Conservation (phyloP, 2,797 vertebrate species). For the Buphagus erythrorhynchus region DNA sequence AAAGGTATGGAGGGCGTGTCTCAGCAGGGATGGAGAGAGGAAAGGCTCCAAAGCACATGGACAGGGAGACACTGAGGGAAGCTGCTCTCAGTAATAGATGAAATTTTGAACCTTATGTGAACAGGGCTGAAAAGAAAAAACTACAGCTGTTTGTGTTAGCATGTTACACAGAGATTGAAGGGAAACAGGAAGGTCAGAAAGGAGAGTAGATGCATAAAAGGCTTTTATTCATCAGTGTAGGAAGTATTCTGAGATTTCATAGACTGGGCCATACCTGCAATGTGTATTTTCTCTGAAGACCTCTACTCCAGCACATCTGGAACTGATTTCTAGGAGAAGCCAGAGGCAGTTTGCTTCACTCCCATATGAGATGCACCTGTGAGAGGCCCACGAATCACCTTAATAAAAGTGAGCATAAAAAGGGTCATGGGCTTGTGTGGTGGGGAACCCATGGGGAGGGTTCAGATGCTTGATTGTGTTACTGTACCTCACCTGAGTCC, state of each 20-base stretch:
- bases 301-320: constrained; percentile 30
- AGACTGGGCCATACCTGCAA: constrained; percentile 6
- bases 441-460: neutral
- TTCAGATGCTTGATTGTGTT: neutral
- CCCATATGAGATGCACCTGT: constrained; percentile 45
- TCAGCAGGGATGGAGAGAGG: neutral
- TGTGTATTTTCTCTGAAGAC: constrained; percentile 21
- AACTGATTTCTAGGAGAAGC: constrained; percentile 31
- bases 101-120: neutral
- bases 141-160: neutral
- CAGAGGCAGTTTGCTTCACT: neutral
- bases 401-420: neutral
- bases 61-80: neutral
- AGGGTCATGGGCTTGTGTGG: neutral
- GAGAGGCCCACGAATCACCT: constrained; percentile 4
- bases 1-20: neutral
- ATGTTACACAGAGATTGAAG: neutral
- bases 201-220: neutral
- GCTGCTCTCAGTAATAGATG: neutral
- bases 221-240: neutral
- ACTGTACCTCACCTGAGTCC: neutral
- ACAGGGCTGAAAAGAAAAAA: neutral
- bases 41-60: neutral
- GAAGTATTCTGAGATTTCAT: constrained; percentile 17
- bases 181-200: neutral